A percentile compares a stretch with the other conserved stretches of the same genome.
Evolutionary conservation across 2,797 vertebrate species (phyloP).

Genomic region (Acridotheres tristis): DNA sequence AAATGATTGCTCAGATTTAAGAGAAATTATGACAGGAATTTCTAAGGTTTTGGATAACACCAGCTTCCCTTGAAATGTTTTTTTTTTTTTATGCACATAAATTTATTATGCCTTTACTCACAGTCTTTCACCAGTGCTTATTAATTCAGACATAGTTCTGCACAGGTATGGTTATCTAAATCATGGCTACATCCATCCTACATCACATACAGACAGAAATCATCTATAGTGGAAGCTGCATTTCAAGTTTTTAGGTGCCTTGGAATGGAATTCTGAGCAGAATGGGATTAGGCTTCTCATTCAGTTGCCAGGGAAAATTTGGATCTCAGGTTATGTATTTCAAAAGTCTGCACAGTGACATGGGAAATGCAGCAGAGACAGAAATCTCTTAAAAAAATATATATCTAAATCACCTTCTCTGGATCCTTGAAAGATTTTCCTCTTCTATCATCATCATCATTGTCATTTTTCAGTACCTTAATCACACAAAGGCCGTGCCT

Average conservation of each 20-base stretch:
- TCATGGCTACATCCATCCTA: background rate
- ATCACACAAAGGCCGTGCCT: background rate
- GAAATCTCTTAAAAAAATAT: background rate
- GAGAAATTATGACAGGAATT: background rate
- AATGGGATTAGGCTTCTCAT: background rate
- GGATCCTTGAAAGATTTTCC: background rate
- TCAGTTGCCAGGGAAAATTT: background rate
- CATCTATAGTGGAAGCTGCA: background rate
- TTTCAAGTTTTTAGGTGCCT: background rate
- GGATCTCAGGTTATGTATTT: background rate
- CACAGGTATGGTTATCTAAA: background rate
- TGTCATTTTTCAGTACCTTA: background rate
- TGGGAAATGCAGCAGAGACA: rapidly evolving
- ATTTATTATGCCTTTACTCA: background rate
- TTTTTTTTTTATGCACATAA: background rate
- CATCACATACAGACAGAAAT: background rate
- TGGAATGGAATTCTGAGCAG: background rate
- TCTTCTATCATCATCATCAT: background rate
- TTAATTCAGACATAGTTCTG: background rate
- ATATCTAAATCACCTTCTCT: background rate
- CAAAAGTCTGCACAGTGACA: background rate
- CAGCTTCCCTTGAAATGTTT: background rate
- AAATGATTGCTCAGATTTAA: slow-evolving; percentile 23
- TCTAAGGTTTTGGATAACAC: background rate
- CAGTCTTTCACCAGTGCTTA: background rate